Base-by-base conservation (phyloP, 2,113 vertebrate genomes). In the Speoplatyrhinus poulsoni region DNA sequence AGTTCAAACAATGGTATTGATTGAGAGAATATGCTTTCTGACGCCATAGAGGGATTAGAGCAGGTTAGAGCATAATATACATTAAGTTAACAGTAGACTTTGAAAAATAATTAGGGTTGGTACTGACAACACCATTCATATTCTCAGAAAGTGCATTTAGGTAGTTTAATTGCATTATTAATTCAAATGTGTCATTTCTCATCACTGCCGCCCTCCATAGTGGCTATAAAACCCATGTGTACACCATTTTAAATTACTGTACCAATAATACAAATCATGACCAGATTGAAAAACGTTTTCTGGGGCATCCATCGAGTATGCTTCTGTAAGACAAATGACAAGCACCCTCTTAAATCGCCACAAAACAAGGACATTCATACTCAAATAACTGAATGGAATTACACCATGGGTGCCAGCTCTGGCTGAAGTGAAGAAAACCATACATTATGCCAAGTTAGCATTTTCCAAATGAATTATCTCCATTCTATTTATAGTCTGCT, bases 1-100 rank as follows among this genome's bases (percentile, higher is more conserved):
- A 92, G 95, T 95, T 96, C 91, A 97, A 97, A 95, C 96, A 96
- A 96, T 94, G 95, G 94, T 94, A 91, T 93, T 91, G 88, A 93
- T 91, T 94, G 90, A 82, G 84, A 79, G 55, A 46, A 36, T 64
- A 66, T 67, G 59, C 26, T 26, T 26, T 26, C 26, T 26, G 26
- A 26, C 2, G 26, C 53, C 41, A 36, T 56, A 2, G 33, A 72
- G 60, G 58, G 67, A 36, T 60, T 26, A 26, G 26, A 26, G 26
- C 1, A 65, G 33, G 48, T 10, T 26, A 26, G 26, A 32, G 48
- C 41, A 59, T 16, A 17, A 54, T 9, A 48, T 12, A 67, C 1
- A 65, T 57, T 16, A 48, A 41, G 36, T 41, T 5, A 41, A 6
- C 4, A 5, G 36, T 41, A 41, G 36, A 41, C 7, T 41, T 41